Base-by-base conservation (phyloP, 2,888 invertebrate species). In the Ochropacha duplaris region DNA sequence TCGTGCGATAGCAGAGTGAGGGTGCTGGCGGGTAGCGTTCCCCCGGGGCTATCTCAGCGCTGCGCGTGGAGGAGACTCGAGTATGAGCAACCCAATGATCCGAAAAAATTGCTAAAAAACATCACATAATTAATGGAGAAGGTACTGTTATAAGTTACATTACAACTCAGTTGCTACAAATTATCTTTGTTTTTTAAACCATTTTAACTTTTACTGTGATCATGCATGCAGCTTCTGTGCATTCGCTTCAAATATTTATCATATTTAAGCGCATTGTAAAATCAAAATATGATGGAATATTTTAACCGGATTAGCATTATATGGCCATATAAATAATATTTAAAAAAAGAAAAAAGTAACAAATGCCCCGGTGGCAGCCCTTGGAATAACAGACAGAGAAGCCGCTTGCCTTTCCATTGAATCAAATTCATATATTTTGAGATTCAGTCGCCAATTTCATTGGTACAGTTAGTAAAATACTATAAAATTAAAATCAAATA, bases 341-440 rank as follows among this genome's bases (percentile, higher is more conserved):
- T 80, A 82, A 87, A 90, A 77, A 75, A 22, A 83, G 87, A 88
- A 84, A 82, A 83, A 74, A 68, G 59, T 64, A 64, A 68, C 77
- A 84, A 87, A 87, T 84, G 74, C 82, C 77, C 87, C 83, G 90
- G 92, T 92, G 92, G 92, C 89, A 92, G 87, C 92, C 92, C 92
- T 92, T 85, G 81, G 78, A 80, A 85, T 83, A 83, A 83, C 91
- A 90, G 90, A 92, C 86, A 91, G 89, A 78, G 81, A 82, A 87
- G 92, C 92, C 92, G 92, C 92, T 90, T 85, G 91, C 91, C 87
- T 89, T 90, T 89, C 90, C 92, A 90, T 91, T 92, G 92, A 92
- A 92, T 92, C 92, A 92, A 92, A 92, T 92, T 92, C 91, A 92
- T 92, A 92, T 91, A 92, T 92, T 92, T 92, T 92, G 92, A 90